Base-by-base conservation (phyloP, 1,140 invertebrate genomes). In the Lutraria rhynchaena region DNA sequence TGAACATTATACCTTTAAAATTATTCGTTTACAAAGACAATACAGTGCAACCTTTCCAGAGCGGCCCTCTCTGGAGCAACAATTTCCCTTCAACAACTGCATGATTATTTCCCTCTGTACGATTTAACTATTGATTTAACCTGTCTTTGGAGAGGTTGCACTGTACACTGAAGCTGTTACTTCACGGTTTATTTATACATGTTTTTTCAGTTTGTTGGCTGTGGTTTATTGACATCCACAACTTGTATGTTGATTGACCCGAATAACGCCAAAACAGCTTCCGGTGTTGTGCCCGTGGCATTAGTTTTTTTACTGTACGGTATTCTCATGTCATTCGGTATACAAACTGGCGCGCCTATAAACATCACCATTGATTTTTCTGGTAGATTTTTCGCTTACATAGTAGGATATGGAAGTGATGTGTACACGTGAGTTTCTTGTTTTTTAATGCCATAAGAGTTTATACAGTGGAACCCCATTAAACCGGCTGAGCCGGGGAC, bases 311-410 rank as follows among this genome's bases (percentile, higher is more conserved):
- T 73, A 15, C 27, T 81, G 11, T 81, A 73, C 41, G 65, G 65
- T 24, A 71, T 70, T 15, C 13, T 70, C 19, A 71, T 81, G 77
- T 60, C 51, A 15, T 61, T 71, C 49, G 61, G 65, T 5, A 11
- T 63, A 0, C 65, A 71, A 31, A 70, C 77, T 51, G 77, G 77
- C 17, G 65, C 57, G 13, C 41, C 65, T 27, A 61, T 61, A 19
- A 81, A 81, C 22, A 27, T 55, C 3, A 41, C 67, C 35, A 61
- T 73, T 17, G 77, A 81, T 60, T 49, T 60, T 24, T 60, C 41
- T 13, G 65, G 69, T 13, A 51, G 58, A 22, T 0, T 63, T 1
- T 81, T 81, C 24, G 49, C 46, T 1, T 35, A 51, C 15, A 31
- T 46, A 33, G 60, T 35, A 17, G 58, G 58, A 13, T 81, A 61